phyloP scores from a whole-genome alignment of 1,140 invertebrate genomes.

The Aethina tumida region DNA sequence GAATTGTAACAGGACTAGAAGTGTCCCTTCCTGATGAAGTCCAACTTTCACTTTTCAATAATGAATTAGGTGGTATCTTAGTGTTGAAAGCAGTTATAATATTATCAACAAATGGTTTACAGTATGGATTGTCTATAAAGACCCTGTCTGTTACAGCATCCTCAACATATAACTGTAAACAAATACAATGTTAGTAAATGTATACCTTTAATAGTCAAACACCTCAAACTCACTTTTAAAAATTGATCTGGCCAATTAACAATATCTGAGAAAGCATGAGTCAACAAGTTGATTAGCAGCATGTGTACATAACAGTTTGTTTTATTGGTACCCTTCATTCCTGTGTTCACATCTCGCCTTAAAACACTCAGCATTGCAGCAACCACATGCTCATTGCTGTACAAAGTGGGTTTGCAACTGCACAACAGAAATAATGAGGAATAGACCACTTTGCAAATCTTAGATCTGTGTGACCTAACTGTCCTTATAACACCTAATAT shows the following conservation, averaged over 20 bases:
- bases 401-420: constrained; percentile 69
- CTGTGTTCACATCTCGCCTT: constrained; percentile 61
- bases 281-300: constrained; percentile 75
- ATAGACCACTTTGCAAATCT: constrained; percentile 70
- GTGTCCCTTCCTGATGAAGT: constrained; percentile 40
- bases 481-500: constrained; percentile 53
- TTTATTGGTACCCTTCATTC: constrained; percentile 62
- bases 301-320: constrained; percentile 73
- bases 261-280: constrained; percentile 68
- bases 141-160: constrained; percentile 85
- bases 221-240: constrained; percentile 47
- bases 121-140: constrained; percentile 89
- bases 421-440: constrained; percentile 72
- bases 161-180: constrained; percentile 76
- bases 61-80: constrained; percentile 53
- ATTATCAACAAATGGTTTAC: constrained; percentile 87
- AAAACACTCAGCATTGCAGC: constrained; percentile 75
- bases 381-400: constrained; percentile 67
- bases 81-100: constrained; percentile 84
- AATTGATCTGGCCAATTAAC: constrained; percentile 71
- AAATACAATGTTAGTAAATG: constrained; percentile 6
- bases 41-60: constrained; percentile 48
- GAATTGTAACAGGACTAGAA: constrained; percentile 41
- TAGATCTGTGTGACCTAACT: constrained; percentile 56
- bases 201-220: constrained; percentile 3